These are phyloP conservation scores for Novumbra hubbsi DNA, from an alignment of 2,797 vertebrate genomes.

Conservation along the genomic window DNA sequence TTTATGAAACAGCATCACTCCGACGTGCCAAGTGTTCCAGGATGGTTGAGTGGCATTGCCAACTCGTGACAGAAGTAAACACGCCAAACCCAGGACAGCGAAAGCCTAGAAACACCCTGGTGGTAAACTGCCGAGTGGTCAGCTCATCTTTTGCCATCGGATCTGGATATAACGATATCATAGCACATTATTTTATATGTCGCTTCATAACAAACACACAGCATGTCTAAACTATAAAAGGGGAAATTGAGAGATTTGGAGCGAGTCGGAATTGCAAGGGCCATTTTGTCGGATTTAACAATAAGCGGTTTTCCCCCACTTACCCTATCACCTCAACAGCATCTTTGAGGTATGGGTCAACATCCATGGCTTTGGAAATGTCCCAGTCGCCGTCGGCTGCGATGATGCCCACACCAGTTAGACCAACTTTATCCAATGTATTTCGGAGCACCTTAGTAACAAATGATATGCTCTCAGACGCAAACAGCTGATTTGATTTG, in stretches of 20 bases:
- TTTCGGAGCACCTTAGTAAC: constrained; percentile 83
- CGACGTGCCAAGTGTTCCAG: not conserved
- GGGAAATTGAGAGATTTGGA: not conserved
- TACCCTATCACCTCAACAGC: constrained; percentile 86
- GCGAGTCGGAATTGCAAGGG: not conserved
- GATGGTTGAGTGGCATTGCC: not conserved
- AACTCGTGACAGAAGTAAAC: not conserved
- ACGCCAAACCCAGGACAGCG: not conserved
- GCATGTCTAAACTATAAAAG: not conserved
- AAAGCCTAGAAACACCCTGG: not conserved
- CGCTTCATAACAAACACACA: not conserved
- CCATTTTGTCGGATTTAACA: not conserved
- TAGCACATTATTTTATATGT: not conserved
- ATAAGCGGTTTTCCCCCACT: constrained; percentile 56
- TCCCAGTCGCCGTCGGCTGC: constrained; percentile 85
- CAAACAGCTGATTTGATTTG: constrained; percentile 16
- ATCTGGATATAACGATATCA: not conserved
- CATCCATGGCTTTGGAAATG: constrained; percentile 71
- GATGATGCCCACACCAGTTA: constrained; percentile 78
- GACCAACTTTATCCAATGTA: constrained; percentile 79
- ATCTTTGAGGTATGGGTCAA: constrained; percentile 80
- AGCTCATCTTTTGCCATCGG: not conserved
- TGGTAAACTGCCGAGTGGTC: not conserved
- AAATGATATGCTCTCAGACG: constrained; percentile 66
- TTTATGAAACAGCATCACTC: not conserved